phyloP scores from a whole-genome alignment of 2,113 vertebrate genomes.

The Pterocles burchelli region DNA sequence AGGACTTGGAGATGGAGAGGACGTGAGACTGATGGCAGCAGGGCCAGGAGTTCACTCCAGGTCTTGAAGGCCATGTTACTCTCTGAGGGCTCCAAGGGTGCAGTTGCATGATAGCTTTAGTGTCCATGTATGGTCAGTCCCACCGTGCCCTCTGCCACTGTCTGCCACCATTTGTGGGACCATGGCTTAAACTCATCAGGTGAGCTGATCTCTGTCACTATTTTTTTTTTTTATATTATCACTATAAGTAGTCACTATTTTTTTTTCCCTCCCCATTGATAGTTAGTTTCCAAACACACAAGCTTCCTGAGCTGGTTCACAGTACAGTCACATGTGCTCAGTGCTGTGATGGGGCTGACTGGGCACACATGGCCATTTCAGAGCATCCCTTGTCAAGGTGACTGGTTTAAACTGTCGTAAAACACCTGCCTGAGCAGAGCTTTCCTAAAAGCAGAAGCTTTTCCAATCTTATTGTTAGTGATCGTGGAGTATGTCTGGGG shows the following conservation, averaged over 20 bases:
- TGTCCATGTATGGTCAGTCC: rapidly evolving
- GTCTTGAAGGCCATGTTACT: background rate
- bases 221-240: no score
- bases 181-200: background rate
- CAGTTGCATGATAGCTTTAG: background rate
- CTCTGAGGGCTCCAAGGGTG: background rate
- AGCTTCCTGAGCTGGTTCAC: background rate
- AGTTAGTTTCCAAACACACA: background rate
- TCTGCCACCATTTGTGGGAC: background rate
- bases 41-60: background rate
- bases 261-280: rapidly evolving
- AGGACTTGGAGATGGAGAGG: background rate
- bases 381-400: no score
- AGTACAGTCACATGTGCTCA: background rate
- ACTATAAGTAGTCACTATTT: background rate
- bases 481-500: background rate
- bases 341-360: no score
- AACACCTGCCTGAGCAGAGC: background rate
- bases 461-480: background rate
- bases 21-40: background rate
- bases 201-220: background rate
- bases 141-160: background rate
- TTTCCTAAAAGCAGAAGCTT: background rate
- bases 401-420: background rate
- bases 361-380: rapidly evolving